Evolutionary conservation across 2,888 invertebrate genomes (phyloP).

Genomic region (Uropetala carovei): DNA sequence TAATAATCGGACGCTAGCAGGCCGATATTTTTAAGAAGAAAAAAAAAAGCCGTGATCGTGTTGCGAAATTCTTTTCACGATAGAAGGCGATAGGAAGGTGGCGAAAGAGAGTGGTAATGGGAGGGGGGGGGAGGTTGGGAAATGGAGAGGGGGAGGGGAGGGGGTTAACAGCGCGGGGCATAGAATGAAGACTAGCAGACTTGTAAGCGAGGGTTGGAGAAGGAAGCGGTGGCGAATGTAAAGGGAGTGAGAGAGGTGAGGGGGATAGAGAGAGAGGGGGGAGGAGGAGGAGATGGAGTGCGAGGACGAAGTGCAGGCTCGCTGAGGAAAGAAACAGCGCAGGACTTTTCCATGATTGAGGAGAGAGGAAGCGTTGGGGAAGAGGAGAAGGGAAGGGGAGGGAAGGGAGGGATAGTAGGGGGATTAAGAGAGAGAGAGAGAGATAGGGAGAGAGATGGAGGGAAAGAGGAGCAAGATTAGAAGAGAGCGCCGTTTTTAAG

Average conservation of each 20-base stretch:
- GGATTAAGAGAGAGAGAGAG: background rate
- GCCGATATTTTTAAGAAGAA: background rate
- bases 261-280: background rate
- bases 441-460: background rate
- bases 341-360: background rate
- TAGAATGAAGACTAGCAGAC: constrained; percentile 6
- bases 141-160: background rate
- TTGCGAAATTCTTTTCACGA: background rate
- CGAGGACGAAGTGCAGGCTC: constrained; percentile 36
- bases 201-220: background rate
- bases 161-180: too few relatives aligned
- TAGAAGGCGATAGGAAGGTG: background rate
- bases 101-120: background rate
- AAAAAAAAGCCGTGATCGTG: background rate
- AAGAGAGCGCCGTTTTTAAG: background rate
- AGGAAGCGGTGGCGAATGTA: background rate
- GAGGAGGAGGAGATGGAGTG: background rate
- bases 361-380: background rate
- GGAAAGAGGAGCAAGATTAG: background rate
- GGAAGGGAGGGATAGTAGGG: background rate
- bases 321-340: constrained; percentile 43
- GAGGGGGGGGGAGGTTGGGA: background rate
- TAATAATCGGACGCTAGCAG: background rate
- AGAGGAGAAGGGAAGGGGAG: background rate
- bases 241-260: background rate